phyloP scores from a whole-genome alignment of 2,888 invertebrate genomes.

The Argynnis bischoffii region DNA sequence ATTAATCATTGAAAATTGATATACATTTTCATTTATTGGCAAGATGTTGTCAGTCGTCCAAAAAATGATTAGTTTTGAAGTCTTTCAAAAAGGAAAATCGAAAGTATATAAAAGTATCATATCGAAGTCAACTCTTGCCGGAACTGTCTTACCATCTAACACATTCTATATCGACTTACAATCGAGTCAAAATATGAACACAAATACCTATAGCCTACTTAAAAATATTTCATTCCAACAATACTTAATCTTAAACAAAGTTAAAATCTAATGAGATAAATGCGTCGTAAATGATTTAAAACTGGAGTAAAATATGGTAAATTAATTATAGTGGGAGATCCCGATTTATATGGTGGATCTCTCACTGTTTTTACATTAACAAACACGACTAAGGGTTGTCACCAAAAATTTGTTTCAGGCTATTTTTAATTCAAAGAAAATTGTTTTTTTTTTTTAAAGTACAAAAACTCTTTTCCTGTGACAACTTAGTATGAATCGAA shows the following conservation, averaged over 20 bases:
- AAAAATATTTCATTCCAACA: constrained; percentile 8
- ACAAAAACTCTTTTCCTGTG: too few species aligned
- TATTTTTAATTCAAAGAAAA: too few species aligned
- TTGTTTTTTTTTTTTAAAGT: too few species aligned
- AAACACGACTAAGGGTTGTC: too few species aligned
- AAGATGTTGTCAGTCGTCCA: constrained; percentile 69
- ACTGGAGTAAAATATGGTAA: background rate
- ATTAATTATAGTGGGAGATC: background rate
- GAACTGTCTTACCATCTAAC: constrained; percentile 8
- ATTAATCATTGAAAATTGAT: constrained; percentile 33
- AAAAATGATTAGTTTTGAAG: constrained; percentile 29
- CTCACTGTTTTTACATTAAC: too few species aligned
- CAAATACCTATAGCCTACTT: constrained; percentile 18
- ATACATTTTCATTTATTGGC: constrained; percentile 60
- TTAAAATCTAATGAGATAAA: constrained; percentile 37
- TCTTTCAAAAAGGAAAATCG: constrained; percentile 33
- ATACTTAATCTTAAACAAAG: constrained; percentile 16
- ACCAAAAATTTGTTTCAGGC: too few species aligned
- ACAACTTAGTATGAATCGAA: too few species aligned
- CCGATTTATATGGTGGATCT: too few species aligned
- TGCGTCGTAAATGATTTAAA: constrained; percentile 28
- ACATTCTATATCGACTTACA: constrained; percentile 13
- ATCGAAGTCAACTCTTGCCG: constrained; percentile 14
- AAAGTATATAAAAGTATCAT: background rate
- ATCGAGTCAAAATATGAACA: constrained; percentile 29